Evolutionary conservation across 2,888 invertebrate genomes (phyloP), one percentile per base, ranked within the genome.

Genomic region (Choreutis nemorana): DNA sequence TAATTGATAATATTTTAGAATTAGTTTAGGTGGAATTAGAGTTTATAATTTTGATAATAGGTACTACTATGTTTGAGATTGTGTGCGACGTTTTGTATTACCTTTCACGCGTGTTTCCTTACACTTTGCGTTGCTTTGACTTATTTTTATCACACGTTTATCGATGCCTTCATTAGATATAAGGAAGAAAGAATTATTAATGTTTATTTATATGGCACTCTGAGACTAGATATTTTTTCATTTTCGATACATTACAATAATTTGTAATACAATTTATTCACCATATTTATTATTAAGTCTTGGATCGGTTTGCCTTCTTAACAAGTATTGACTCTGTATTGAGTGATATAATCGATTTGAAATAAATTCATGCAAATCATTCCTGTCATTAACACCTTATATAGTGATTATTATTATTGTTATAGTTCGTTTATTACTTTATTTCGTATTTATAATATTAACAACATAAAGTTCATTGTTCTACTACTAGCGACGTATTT

Each of bases 401-500:
- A 52, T 49, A 41, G 50, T 50, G 48, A 35, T 45, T 41, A 52
- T 44, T 55, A 53, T 50, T 51, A 50, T 63, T 64, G 58, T 62
- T 62, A 52, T 43, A 45, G 42, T 52, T 46, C 34, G 42, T 56
- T 59, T 54, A 50, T 51, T 49, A 56, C 47, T 52, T 62, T 59
- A 53, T 60, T 62, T 60, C 54, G 34, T 52, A 53, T 54, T 47
- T 49, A 50, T 57, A 59, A 59, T 26, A 58, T 56, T 57, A 42
- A 50, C 43, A 52, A 60, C 56, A 55, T 37, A 39, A 52, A 56
- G 59, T 62, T 65, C 48, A 63, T 65, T 64, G 64, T 68, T 68
- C 48, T 67, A 66, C 61, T 63, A 65, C 59, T 73, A 71, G 67
- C 66, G 72, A 67, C 73, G 77, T 77, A 75, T 78, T 78, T 78